These are phyloP conservation scores for Tylochromis polylepis DNA, from an alignment of 2,113 vertebrate genomes.

Conservation along the genomic window DNA sequence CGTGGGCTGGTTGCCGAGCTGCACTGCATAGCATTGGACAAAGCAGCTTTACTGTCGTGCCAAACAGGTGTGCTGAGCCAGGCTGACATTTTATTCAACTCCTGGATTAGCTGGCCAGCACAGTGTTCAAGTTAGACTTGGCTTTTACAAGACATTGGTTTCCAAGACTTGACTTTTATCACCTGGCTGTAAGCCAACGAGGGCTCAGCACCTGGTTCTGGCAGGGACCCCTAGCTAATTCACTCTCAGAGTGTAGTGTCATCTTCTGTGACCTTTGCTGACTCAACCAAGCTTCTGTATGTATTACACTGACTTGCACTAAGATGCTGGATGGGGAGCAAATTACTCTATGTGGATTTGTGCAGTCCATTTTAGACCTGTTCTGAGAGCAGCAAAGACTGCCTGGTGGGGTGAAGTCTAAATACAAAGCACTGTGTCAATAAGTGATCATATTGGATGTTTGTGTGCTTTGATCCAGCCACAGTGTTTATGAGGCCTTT, in stretches of 20 bases:
- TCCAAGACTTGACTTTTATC: slow-evolving; percentile 54
- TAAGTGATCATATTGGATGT: slow-evolving; percentile 43
- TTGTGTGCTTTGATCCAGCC: slow-evolving; percentile 8
- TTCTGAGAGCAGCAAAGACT: slow-evolving; percentile 16
- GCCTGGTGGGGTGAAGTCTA: slow-evolving; percentile 16
- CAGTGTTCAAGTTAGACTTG: slow-evolving; percentile 34
- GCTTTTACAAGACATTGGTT: slow-evolving; percentile 45
- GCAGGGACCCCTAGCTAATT: slow-evolving; percentile 36
- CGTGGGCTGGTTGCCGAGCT: not conserved
- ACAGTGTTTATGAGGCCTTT: not conserved
- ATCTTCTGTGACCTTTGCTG: slow-evolving; percentile 58
- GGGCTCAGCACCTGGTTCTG: slow-evolving; percentile 41
- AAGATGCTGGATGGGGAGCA: not conserved
- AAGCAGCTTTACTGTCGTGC: not conserved
- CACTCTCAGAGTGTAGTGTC: slow-evolving; percentile 25
- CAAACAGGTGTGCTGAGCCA: slow-evolving; percentile 28
- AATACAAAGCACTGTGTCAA: slow-evolving; percentile 43
- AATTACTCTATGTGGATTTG: not conserved
- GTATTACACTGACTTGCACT: not conserved
- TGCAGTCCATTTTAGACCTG: not conserved
- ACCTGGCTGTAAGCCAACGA: slow-evolving; percentile 21
- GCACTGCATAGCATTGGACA: not conserved
- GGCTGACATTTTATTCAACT: slow-evolving; percentile 41
- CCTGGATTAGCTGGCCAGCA: slow-evolving; percentile 20
- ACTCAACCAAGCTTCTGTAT: slow-evolving; percentile 35